A percentile compares a stretch with the other conserved stretches of the same genome.
Conservation (phyloP, 2,797 vertebrate genomes). For the Pristis pectinata region DNA sequence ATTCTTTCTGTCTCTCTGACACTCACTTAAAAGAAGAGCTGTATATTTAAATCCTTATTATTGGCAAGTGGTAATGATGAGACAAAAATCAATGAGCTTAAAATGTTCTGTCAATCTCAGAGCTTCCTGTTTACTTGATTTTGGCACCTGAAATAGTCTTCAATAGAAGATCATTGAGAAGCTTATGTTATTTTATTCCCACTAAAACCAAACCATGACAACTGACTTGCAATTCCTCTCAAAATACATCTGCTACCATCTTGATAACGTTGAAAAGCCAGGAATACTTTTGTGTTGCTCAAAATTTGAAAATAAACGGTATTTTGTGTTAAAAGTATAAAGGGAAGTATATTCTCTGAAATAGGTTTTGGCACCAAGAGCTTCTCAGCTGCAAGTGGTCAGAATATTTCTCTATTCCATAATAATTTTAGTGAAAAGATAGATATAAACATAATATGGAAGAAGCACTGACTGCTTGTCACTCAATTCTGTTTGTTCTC, state of each 20-base stretch:
- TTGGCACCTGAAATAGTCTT: not conserved
- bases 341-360: not conserved
- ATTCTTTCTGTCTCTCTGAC: not conserved
- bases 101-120: not conserved
- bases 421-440: not conserved
- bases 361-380: not conserved
- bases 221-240: not conserved
- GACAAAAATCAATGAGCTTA: constrained; percentile 18
- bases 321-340: not conserved
- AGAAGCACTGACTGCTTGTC: not conserved
- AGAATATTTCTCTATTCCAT: not conserved
- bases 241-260: not conserved
- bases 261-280: not conserved
- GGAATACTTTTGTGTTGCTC: not conserved
- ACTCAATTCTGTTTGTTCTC: no score
- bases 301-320: not conserved
- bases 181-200: constrained; percentile 14
- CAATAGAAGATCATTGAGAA: constrained; percentile 6
- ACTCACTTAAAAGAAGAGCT: not conserved
- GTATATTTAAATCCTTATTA: constrained; percentile 28
- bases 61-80: constrained; percentile 10
- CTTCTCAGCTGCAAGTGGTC: not conserved
- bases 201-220: not conserved
- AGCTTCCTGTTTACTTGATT: constrained; percentile 22
- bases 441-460: constrained; percentile 17